These are phyloP conservation scores for Drosophila subsilvestris DNA, from an alignment of 2,888 invertebrate species.

Conservation along the genomic window DNA sequence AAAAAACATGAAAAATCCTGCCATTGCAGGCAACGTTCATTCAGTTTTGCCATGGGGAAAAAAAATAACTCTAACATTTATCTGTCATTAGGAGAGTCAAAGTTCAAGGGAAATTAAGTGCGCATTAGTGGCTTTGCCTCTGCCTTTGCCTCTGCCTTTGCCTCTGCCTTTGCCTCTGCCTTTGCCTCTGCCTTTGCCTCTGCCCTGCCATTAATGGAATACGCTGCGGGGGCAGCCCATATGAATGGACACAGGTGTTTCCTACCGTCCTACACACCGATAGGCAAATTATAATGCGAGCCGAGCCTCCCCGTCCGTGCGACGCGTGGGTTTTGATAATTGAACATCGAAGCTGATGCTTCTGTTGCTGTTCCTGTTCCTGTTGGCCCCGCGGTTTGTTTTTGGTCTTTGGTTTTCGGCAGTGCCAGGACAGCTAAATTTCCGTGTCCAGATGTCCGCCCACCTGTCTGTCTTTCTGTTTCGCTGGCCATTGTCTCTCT, in stretches of 20 bases:
- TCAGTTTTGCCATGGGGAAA: neutral
- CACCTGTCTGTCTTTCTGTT: neutral
- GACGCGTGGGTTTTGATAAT: neutral
- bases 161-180: neutral
- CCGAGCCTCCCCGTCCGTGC: neutral
- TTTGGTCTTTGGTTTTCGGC: too few species aligned
- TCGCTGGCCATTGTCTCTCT: too few species aligned
- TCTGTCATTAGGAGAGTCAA: neutral
- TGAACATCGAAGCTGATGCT: neutral
- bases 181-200: too few species aligned
- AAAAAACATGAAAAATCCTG: too few species aligned
- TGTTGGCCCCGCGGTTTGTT: too few species aligned
- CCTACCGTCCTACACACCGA: neutral
- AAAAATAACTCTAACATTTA: neutral
- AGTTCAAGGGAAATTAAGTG: conserved; percentile 1
- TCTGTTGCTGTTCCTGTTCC: too few species aligned
- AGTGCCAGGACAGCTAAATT: neutral
- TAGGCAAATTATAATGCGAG: neutral
- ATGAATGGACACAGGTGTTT: neutral
- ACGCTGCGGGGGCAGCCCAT: neutral
- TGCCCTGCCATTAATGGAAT: neutral
- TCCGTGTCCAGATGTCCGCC: neutral
- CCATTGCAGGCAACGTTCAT: too few species aligned
- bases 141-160: too few species aligned
- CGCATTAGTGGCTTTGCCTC: neutral